phyloP scores from a whole-genome alignment of 2,113 vertebrate genomes.

The Taxidea taxus region DNA sequence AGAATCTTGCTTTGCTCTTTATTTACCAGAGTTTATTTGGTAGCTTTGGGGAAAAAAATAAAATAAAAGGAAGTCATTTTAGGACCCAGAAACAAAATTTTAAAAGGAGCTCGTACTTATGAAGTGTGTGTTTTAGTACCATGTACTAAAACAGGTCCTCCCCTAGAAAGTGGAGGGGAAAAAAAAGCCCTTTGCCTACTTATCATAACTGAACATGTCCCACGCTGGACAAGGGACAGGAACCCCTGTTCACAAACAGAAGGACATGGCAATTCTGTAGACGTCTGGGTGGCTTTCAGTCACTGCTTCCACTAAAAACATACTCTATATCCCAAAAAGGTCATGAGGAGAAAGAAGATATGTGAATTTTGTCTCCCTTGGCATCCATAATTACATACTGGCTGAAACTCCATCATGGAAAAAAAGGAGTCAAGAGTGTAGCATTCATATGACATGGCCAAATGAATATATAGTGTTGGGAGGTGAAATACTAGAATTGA shows the following conservation, averaged over 20 bases:
- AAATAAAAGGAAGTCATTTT: neutral
- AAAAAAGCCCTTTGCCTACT: neutral
- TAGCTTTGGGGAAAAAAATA: neutral
- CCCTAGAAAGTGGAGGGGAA: fast-evolving
- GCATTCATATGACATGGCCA: neutral
- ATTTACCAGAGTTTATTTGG: neutral
- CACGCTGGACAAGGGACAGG: neutral
- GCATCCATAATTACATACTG: neutral
- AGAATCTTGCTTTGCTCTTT: neutral
- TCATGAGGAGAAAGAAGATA: neutral
- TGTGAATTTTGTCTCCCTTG: neutral
- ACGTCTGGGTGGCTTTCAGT: neutral
- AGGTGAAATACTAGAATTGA: neutral
- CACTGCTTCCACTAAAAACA: neutral
- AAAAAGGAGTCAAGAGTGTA: neutral
- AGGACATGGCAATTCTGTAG: neutral
- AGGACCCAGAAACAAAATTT: neutral
- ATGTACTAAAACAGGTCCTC: neutral
- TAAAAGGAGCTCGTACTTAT: neutral
- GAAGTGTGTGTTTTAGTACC: neutral
- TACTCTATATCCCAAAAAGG: neutral
- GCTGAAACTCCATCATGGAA: slow-evolving; percentile 10
- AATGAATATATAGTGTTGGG: neutral
- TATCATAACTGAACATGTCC: neutral
- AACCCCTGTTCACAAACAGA: neutral